These are phyloP conservation scores for Melanotus villosus DNA, from an alignment of 2,888 invertebrate species.

Conservation along the genomic window DNA sequence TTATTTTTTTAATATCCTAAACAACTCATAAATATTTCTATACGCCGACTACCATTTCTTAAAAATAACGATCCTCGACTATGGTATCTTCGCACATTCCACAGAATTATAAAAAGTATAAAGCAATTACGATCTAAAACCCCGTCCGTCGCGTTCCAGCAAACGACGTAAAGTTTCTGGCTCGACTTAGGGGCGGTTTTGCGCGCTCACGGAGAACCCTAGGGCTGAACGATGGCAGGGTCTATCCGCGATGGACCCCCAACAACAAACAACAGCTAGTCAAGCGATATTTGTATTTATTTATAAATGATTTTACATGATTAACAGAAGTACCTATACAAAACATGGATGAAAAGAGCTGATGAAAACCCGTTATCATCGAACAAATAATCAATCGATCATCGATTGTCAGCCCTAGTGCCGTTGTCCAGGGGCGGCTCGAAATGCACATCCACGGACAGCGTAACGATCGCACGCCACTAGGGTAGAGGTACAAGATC, in stretches of 20 bases:
- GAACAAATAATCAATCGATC: conserved; percentile 51
- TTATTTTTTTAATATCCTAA: conserved; percentile 60
- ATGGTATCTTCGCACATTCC: conserved; percentile 58
- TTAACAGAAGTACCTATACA: conserved; percentile 61
- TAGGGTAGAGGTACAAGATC: conserved; percentile 54
- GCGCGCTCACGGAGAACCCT: conserved; percentile 43
- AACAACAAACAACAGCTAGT: conserved; percentile 60
- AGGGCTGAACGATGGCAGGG: conserved; percentile 45
- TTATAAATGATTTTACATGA: conserved; percentile 61
- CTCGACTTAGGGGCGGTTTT: conserved; percentile 29
- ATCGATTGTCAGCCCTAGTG: conserved; percentile 61
- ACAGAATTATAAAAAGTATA: conserved; percentile 68
- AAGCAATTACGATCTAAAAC: conserved; percentile 64
- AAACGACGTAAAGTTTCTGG: conserved; percentile 46
- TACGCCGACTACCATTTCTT: conserved; percentile 61
- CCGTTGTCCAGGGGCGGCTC: conserved; percentile 47
- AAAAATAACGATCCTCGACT: conserved; percentile 67
- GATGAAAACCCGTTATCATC: conserved; percentile 48
- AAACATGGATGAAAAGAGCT: conserved; percentile 53
- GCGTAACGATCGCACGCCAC: conserved; percentile 51
- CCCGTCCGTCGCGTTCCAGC: conserved; percentile 49
- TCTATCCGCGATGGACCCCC: conserved; percentile 51
- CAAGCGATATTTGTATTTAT: conserved; percentile 62
- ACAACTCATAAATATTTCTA: conserved; percentile 62
- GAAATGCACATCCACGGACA: conserved; percentile 51